Evolutionary conservation across 2,888 invertebrate species (phyloP).

Genomic region (Anticlea derivata): DNA sequence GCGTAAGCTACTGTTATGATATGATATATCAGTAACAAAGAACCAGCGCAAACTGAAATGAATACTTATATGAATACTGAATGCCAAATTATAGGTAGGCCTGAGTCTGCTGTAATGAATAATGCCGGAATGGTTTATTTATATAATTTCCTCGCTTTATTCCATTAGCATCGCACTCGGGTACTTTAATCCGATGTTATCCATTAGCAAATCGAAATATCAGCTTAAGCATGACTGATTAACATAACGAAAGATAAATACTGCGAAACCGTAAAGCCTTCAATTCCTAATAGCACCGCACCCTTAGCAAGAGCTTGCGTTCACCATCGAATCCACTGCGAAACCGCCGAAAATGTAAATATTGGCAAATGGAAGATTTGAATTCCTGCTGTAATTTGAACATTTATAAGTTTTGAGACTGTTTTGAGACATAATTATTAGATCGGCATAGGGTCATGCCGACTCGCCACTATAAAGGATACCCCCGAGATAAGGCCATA

Average conservation of each 20-base stretch:
- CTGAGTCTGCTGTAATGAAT: background rate
- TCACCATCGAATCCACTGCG: background rate
- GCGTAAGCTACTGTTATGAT: too few relatives aligned
- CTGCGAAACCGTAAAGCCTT: conserved; percentile 9
- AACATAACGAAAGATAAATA: conserved; percentile 17
- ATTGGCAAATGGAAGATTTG: too few relatives aligned
- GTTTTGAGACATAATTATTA: too few relatives aligned
- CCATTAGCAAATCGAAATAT: conserved; percentile 21
- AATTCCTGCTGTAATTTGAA: too few relatives aligned
- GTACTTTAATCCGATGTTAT: conserved; percentile 12
- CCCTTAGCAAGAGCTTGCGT: background rate
- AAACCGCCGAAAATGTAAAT: too few relatives aligned
- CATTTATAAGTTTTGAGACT: too few relatives aligned
- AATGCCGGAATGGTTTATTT: conserved; percentile 11
- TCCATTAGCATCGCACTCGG: conserved; percentile 18
- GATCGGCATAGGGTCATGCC: too few relatives aligned
- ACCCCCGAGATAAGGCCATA: too few relatives aligned
- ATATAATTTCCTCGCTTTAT: conserved; percentile 13
- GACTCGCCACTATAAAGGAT: too few relatives aligned
- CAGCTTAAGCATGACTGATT: conserved; percentile 13
- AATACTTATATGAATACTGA: conserved; percentile 15
- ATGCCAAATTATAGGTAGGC: conserved; percentile 10
- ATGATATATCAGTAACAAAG: conserved; percentile 6
- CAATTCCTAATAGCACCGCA: background rate
- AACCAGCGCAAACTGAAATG: conserved; percentile 3